Evolutionary conservation across 2,888 invertebrate genomes (phyloP), one percentile per base, ranked within the genome.

Genomic region (Epicampocera succincta): DNA sequence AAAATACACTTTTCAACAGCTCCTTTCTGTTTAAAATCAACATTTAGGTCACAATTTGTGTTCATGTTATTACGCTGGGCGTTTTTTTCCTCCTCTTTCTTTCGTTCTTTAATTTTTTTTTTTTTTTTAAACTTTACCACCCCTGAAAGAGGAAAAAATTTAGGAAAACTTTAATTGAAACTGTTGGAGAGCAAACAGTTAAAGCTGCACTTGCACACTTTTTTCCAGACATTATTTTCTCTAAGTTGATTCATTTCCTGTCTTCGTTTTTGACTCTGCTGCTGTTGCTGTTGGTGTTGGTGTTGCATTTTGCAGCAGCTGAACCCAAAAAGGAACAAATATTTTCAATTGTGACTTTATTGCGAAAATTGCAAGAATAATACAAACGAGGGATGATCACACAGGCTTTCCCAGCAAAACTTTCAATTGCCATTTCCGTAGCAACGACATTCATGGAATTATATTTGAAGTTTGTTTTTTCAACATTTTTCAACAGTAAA

Each of bases 41-140:
- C 11, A 58, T 78, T 78, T 65, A 52, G 77, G 65, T 78, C 71
- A 52, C 71, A 65, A 50, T 42, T n/a, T 72, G 71, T 50, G 58
- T 66, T 78, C n/a, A 15, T 15, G 17, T 13, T 58, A 29, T 61
- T 29, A 33, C 17, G 5, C 9, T 33, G 2, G n/a, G n/a, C n/a
- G n/a, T n/a, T n/a, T n/a, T 15, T 40, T 19, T 13, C 42, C 50
- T 25, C 25, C 25, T n/a, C 11, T 58, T 48, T 17, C 19, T 61
- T 52, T 33, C 25, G n/a, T n/a, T n/a, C n/a, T n/a, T n/a, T n/a
- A n/a, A n/a, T n/a, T n/a, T n/a, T n/a, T 42, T 25, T 25, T 2
- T 2, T 5, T 25, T 25, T 25, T 25, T 25, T 25, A 2, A 17
- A 9, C 8, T 63, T 63, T 46, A 19, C 17, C 25, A 40, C 12